Evolutionary conservation across 2,113 vertebrate genomes (phyloP), one percentile per base, ranked within the genome.

Genomic region (Ictalurus punctatus): DNA sequence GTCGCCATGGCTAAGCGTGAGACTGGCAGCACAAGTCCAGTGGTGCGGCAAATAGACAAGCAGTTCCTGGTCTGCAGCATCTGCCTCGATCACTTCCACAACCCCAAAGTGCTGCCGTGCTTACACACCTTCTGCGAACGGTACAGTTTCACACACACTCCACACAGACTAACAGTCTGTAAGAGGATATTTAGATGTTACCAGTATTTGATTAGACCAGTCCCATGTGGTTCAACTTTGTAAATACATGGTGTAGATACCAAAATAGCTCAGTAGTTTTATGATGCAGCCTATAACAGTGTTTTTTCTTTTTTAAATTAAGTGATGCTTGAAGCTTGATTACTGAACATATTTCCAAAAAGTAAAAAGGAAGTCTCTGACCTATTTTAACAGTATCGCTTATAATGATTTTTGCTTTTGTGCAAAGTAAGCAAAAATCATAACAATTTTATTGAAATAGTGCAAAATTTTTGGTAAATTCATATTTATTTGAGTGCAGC

Each of bases 51-150:
- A 91, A 99, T 99, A 94, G 98, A 99, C 96, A 98, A 98, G 87
- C 98, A 99, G 95, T 99, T 98, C 92, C 96, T 98, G 93, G 96
- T 98, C 83, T 99, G 98, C 96, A 98, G 97, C 94, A 98, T 99
- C 95, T 99, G 98, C 91, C 95, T 98, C 87, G 98, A 99, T 93
- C 97, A 96, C 85, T 99, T 98, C 93, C 93, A 95, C 93, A 97
- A 96, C 93, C 98, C 96, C 90, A 96, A 96, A 91, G 96, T 96
- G 61, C 94, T 96, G 84, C 98, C 98, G 86, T 99, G 98, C 88
- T 96, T 99, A 90, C 98, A 99, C 93, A 98, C 98, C 92, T 99
- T 99, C 96, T 99, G 98, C 48, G 97, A 99, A 94, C 97, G 97
- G 97, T 98, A 94, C 95, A 63, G 13, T 63, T 59, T 40, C 19